Conservation (phyloP, 2,888 invertebrate genomes). For the Stenolophus ochropezus region DNA sequence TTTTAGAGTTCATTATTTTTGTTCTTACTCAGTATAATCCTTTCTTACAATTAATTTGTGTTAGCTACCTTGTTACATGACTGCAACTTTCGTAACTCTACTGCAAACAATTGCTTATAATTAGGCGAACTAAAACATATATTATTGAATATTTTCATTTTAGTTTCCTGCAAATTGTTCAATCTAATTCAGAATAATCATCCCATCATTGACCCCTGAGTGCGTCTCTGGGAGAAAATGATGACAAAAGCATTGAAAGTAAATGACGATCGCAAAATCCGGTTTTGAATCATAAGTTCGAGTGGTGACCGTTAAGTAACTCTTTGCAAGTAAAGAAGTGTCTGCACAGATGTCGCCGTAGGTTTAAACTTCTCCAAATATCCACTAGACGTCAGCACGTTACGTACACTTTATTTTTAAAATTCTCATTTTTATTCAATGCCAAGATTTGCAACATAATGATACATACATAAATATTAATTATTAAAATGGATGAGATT, state of each 20-base stretch:
- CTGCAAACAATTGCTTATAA: no score
- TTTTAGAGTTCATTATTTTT: no score
- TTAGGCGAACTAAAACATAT: constrained; percentile 1
- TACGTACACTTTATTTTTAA: neutral
- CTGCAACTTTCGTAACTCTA: no score
- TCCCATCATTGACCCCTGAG: neutral
- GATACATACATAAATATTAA: constrained; percentile 17
- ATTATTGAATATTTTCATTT: no score
- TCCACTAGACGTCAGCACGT: constrained; percentile 17
- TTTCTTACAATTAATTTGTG: no score
- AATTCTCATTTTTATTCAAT: constrained; percentile 31
- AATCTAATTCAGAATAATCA: no score
- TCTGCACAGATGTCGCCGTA: constrained; percentile 1
- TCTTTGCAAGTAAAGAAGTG: constrained; percentile 12
- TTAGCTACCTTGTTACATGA: no score
- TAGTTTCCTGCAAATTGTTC: neutral
- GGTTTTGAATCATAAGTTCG: constrained; percentile 13
- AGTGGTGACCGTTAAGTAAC: constrained; percentile 14
- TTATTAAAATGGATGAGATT: constrained; percentile 32
- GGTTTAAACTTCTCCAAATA: neutral
- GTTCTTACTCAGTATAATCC: no score
- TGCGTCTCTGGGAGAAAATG: constrained; percentile 5
- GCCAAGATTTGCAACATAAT: neutral
- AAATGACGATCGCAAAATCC: constrained; percentile 10
- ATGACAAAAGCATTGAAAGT: neutral